Evolutionary conservation across 1,140 invertebrate species (phyloP).

Genomic region (Macrobrachium rosenbergii): DNA sequence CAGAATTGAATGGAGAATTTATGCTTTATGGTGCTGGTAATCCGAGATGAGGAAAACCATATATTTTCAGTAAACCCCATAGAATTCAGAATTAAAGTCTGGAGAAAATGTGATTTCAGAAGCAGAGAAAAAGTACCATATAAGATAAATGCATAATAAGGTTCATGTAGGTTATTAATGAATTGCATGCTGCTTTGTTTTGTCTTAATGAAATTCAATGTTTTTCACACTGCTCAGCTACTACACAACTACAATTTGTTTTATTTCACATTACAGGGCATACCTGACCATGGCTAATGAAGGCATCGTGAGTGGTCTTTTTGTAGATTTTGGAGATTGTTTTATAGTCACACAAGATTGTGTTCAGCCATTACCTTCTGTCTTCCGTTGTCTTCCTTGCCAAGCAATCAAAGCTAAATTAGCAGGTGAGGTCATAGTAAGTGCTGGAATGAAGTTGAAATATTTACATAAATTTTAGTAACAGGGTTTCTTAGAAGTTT

Average conservation of each 20-base stretch:
- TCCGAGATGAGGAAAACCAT: too few species aligned
- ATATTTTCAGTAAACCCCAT: too few species aligned
- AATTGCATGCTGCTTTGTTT: background rate
- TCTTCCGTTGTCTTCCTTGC: constrained; percentile 73
- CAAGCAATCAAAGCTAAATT: constrained; percentile 75
- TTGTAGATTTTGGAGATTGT: constrained; percentile 75
- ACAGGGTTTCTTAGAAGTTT: too few species aligned
- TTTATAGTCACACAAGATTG: constrained; percentile 69
- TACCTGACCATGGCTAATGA: constrained; percentile 70
- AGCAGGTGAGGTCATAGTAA: constrained; percentile 70
- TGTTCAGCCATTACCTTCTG: constrained; percentile 71
- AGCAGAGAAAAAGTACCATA: too few species aligned
- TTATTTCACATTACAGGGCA: constrained; percentile 69
- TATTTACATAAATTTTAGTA: background rate
- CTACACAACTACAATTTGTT: too few species aligned
- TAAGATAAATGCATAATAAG: too few species aligned
- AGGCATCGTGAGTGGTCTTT: constrained; percentile 72
- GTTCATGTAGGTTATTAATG: too few species aligned
- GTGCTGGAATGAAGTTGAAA: background rate
- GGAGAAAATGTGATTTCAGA: too few species aligned
- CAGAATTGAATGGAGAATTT: too few species aligned
- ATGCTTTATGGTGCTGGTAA: too few species aligned
- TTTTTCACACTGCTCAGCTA: background rate
- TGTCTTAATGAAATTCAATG: background rate
- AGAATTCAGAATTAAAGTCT: too few species aligned